Conservation (phyloP, 2,113 vertebrate genomes). For the Aleadryas rufinucha region DNA sequence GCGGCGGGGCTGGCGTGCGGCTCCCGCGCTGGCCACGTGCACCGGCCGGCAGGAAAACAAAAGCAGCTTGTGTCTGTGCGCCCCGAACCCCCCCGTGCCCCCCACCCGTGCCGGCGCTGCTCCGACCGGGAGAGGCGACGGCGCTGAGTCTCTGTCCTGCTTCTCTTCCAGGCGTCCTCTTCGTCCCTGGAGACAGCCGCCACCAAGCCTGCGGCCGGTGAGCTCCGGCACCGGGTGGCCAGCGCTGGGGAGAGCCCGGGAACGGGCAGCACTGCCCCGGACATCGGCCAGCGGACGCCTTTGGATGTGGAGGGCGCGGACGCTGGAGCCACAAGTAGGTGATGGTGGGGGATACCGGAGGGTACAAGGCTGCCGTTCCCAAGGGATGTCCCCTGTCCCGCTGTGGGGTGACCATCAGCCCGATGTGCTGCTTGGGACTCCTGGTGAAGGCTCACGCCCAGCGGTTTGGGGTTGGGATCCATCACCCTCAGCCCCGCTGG, state of each 20-base stretch:
- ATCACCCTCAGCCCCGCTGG: rapidly evolving
- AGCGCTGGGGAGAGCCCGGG: constrained; percentile 21
- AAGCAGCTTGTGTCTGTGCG: not conserved
- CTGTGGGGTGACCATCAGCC: not conserved
- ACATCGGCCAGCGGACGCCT: constrained; percentile 1
- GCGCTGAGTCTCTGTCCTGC: not conserved
- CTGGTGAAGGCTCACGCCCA: rapidly evolving
- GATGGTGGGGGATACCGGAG: not conserved
- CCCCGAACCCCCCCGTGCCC: not conserved
- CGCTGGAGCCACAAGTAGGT: constrained; percentile 68
- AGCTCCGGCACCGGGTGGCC: not conserved
- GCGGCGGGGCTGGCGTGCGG: not conserved
- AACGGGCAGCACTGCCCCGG: not conserved
- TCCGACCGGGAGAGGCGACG: not conserved
- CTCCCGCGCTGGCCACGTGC: not conserved
- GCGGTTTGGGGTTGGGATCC: not conserved
- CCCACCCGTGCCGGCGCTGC: not conserved
- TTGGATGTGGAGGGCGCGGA: constrained; percentile 36
- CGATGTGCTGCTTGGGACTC: rapidly evolving
- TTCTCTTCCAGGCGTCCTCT: constrained; percentile 54
- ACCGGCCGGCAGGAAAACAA: not conserved
- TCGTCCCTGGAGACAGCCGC: constrained; percentile 21
- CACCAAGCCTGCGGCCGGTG: not conserved
- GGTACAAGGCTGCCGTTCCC: not conserved
- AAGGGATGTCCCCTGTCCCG: not conserved